Evolutionary conservation across 2,888 invertebrate species (phyloP), one percentile per base, ranked within the genome.

Genomic region (Diploptera punctata): DNA sequence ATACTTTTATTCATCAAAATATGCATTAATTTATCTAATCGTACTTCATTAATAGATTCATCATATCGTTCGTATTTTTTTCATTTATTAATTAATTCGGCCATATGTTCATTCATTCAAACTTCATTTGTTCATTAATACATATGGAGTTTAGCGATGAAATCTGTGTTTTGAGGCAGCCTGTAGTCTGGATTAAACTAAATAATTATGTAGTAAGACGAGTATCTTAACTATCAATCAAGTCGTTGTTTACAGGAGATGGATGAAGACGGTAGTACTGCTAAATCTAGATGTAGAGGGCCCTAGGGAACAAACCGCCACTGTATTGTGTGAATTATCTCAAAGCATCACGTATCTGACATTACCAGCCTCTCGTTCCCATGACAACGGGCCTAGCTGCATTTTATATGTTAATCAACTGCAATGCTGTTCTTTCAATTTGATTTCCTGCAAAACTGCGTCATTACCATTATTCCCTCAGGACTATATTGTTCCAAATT

Each of bases 281-380:
- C 3, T 47, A 16, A 54, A 7, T 24, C 26, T 21, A 54, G 54
- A 54, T 2, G 26, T 54, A 54, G 24, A 13, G 26, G 47, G 54
- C 54, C 26, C 26, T 13, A 26, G 26, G 54, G 54, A 54, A 26
- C 26, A 21, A 54, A 26, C 54, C 26, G 26, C 2, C 54, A 26
- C n/a, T 47, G 10, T n/a, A 47, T 21, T 54, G 26, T 24, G 54
- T 26, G 26, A 47, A n/a, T 47, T 47, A 47, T 47, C 47, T n/a
- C 9, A 54, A 54, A 0, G 54, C 54, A 54, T 54, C 54, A 24
- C 3, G 54, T 26, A 54, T 26, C 54, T 54, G 54, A 54, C 54
- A 54, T 24, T 26, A 54, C 29, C 54, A 54, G 24, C 21, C 54
- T 54, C 54, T 5, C 4, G 18, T 9, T n/a, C 18, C 16, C 18